Evolutionary conservation across 2,888 invertebrate genomes (phyloP).

Genomic region (Acanthococcus lagerstroemiae): DNA sequence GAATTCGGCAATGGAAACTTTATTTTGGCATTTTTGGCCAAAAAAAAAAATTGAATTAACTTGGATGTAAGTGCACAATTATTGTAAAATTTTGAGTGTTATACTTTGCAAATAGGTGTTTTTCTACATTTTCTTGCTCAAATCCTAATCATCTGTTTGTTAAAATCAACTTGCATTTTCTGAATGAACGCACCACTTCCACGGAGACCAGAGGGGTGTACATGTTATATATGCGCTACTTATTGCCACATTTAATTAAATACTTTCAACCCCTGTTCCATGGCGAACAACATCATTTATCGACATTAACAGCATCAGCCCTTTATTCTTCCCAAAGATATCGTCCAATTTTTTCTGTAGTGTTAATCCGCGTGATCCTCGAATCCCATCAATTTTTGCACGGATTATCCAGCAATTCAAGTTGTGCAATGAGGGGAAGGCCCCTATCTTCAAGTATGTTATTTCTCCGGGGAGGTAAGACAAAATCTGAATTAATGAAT

Average conservation of each 20-base stretch:
- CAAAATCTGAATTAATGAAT: no score
- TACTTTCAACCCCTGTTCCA: not conserved
- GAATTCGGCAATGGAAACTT: not conserved
- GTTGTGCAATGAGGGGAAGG: no score
- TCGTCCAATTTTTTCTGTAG: no score
- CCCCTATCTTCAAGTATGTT: no score
- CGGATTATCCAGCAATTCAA: no score
- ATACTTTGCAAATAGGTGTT: no score
- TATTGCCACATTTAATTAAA: not conserved
- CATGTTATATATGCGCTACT: not conserved
- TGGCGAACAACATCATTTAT: not conserved
- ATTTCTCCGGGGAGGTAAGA: no score
- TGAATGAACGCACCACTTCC: not conserved
- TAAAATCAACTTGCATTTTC: not conserved
- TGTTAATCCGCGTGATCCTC: no score
- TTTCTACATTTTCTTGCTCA: no score
- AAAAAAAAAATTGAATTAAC: not conserved
- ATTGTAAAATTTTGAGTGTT: not conserved
- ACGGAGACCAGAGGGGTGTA: not conserved
- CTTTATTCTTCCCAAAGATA: not conserved
- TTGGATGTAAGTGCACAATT: not conserved
- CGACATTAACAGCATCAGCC: not conserved
- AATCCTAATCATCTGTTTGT: not conserved
- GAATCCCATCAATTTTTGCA: no score
- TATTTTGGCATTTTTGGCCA: not conserved